phyloP scores from a whole-genome alignment of 2,113 vertebrate species.

The Scalopus aquaticus region DNA sequence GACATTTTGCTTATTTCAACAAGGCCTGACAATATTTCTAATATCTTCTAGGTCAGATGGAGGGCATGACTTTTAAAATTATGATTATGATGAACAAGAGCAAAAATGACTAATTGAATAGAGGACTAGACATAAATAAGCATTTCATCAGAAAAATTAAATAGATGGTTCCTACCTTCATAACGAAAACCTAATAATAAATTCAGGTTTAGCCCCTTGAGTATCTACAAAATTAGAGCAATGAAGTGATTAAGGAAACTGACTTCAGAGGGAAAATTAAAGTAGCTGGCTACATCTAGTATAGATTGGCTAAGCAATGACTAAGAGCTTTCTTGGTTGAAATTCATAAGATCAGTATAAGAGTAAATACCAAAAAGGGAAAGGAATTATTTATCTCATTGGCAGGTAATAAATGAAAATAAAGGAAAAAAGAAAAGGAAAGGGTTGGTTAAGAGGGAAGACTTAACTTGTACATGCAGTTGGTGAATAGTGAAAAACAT shows the following conservation, averaged over 20 bases:
- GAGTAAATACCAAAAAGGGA: background rate
- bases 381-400: conserved; percentile 5
- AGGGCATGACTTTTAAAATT: background rate
- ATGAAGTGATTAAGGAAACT: conserved; percentile 66
- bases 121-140: conserved; percentile 61
- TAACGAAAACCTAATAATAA: conserved; percentile 69
- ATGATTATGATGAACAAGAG: background rate
- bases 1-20: conserved; percentile 23
- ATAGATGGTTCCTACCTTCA: conserved; percentile 30
- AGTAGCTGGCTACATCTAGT: background rate
- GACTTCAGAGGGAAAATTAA: conserved; percentile 56
- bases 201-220: conserved; percentile 76
- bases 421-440: conserved; percentile 3
- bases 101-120: conserved; percentile 13
- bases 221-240: conserved; percentile 72
- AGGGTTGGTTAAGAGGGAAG: background rate
- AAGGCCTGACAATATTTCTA: background rate
- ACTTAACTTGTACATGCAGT: background rate
- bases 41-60: background rate
- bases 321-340: conserved; percentile 38
- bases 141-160: conserved; percentile 68
- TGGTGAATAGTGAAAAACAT: background rate
- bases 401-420: conserved; percentile 44
- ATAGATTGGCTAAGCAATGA: conserved; percentile 14
- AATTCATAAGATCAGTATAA: background rate